Conservation (phyloP, 1,140 invertebrate genomes). For the Micrasema minimum region DNA sequence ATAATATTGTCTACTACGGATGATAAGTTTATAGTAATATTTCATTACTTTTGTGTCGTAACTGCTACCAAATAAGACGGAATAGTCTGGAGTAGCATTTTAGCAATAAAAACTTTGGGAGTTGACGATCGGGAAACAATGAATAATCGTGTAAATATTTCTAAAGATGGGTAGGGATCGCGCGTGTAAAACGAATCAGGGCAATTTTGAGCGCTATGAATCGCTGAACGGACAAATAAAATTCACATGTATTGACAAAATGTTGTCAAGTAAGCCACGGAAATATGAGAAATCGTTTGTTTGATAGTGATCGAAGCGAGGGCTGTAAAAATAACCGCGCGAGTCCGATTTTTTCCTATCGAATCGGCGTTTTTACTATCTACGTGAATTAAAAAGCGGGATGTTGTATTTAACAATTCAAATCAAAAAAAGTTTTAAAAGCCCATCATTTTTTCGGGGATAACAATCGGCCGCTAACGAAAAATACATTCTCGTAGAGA, state of each 20-base stretch:
- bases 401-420: too few species aligned
- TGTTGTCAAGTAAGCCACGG: conserved; percentile 32
- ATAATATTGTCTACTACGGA: background rate
- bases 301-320: conserved; percentile 36
- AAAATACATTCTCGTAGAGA: too few species aligned
- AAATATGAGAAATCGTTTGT: conserved; percentile 38
- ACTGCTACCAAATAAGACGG: too few species aligned
- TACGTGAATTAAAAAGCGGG: too few species aligned
- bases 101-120: background rate
- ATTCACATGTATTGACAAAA: conserved; percentile 26
- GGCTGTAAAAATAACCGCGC: conserved; percentile 10
- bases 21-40: background rate
- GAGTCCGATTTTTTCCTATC: too few species aligned
- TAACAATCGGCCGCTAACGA: too few species aligned
- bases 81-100: background rate
- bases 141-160: conserved; percentile 11
- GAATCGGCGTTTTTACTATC: too few species aligned
- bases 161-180: conserved; percentile 10
- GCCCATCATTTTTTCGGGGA: background rate
- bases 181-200: conserved; percentile 3
- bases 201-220: conserved; percentile 31
- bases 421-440: conserved; percentile 37
- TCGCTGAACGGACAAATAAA: conserved; percentile 38
- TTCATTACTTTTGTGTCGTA: background rate
- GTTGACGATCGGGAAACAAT: background rate